Evolutionary conservation across 1,140 invertebrate genomes (phyloP), one percentile per base, ranked within the genome.

Genomic region (Marisa cornuarietis): DNA sequence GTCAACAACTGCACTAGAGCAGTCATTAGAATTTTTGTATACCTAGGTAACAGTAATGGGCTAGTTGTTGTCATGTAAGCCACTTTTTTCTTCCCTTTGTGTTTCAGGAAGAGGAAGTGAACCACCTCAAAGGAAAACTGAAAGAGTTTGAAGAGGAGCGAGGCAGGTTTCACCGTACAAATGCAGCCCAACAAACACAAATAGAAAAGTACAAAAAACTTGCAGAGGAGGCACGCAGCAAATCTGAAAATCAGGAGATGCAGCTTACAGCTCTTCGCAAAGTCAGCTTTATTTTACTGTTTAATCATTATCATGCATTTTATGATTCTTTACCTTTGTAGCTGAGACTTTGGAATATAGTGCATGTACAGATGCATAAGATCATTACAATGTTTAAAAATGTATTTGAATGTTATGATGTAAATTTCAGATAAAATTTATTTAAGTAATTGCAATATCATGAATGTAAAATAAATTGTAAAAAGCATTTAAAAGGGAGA

Each of bases 151-250:
- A 91, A 26, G 90, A 91, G 16, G 90, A 91, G 31, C 81, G 88
- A 72, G 83, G 79, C 3, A 81, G 88, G 26, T 81, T 89, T 8
- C 79, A 85, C 51, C 54, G 87, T n/a, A 90, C 87, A 20, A 86
- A 83, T 22, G 81, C 86, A 16, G 81, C 85, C 49, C 88, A 90
- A 68, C 87, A 88, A 75, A 81, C 84, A 24, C 90, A 91, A 80
- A 88, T 90, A 24, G 88, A 91, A 54, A 91, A 90, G 72, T 88
- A 86, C 75, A 90, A 90, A 78, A 89, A 88, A 61, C 81, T 89
- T 16, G 80, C 87, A 13, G 89, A 90, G 31, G 90, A 91, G n/a
- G 82, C 86, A 42, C 86, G 87, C 79, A 80, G 72, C 18, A 90
- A 90, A 83, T 84, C 84, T 49, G 87, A 90, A 9, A 88, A 85